Evolutionary conservation across 2,797 vertebrate species (phyloP), one percentile per base, ranked within the genome.

Genomic region (Poecilia wingei): DNA sequence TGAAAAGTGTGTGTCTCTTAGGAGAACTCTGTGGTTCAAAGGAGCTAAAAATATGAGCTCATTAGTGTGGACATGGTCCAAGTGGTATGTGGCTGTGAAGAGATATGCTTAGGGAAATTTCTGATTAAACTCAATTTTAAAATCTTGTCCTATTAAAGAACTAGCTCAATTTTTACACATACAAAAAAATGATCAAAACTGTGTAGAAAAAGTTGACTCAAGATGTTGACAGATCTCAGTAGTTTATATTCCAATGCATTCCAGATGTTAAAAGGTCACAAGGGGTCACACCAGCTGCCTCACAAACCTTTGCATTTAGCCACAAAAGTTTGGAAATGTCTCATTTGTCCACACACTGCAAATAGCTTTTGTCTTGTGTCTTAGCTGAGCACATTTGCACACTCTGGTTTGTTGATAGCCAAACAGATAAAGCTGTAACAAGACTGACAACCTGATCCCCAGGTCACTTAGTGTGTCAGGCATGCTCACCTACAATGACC

Each of bases 401-500:
- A 70, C 71, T 47, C 74, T 73, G 64, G 66, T 80, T 74, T 82
- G 88, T 76, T 87, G 87, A 86, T 66, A 82, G 79, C 66, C 69
- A 76, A 77, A 80, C 73, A 88, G 61, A 83, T 76, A 78, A 77
- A 82, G 84, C 81, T 81, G 82, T 74, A 80, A 87, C 82, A 75
- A 82, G 80, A 82, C 84, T 43, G 68, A 88, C 82, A 69, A 76
- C 46, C 80, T 70, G 74, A 85, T 8, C 72, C 72, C 69, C 77
- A 14, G 76, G 71, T 84, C 82, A 82, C 55, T 22, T 47, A 75
- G 76, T 72, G 77, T 85, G 59, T 66, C 82, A 86, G 43, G 68
- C 64, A 77, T 79, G 74, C 80, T 88, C 83, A 84, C 69, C 82
- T 82, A 61, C 86, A 91, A 89, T 74, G 78, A 83, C 72, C 47